A percentile compares a stretch with the other conserved stretches of the same genome.
phyloP scores from a whole-genome alignment of 2,113 vertebrate species.

The Sander lucioperca region DNA sequence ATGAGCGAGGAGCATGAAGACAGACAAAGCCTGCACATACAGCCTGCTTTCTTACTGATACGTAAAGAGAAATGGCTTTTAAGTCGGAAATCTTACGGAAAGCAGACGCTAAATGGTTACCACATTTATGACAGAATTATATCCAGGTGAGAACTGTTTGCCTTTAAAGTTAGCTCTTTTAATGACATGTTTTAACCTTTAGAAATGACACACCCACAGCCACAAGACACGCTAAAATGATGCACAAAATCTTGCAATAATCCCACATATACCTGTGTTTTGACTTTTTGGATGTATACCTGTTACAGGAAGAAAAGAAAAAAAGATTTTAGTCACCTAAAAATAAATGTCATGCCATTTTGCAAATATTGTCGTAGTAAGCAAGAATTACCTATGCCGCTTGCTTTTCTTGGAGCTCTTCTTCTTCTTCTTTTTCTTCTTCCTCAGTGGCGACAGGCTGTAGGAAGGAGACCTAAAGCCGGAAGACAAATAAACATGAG shows the following conservation, averaged over 20 bases:
- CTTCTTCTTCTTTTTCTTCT: constrained; percentile 98
- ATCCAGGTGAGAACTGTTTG: neutral
- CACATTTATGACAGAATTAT: neutral
- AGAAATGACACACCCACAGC: neutral
- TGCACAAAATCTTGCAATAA: neutral
- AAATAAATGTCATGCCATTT: neutral
- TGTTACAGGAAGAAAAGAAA: constrained; percentile 64
- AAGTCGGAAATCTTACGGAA: constrained; percentile 19
- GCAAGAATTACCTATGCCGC: constrained; percentile 87
- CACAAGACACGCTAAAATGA: neutral
- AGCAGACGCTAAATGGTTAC: constrained; percentile 14
- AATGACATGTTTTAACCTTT: neutral
- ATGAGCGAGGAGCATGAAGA: constrained; percentile 44
- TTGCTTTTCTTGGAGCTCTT: constrained; percentile 96
- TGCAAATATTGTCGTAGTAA: neutral
- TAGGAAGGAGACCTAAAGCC: constrained; percentile 89
- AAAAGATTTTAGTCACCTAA: neutral
- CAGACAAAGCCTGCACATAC: constrained; percentile 22
- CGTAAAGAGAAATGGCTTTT: constrained; percentile 20
- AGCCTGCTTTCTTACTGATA: constrained; percentile 13
- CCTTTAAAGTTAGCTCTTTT: neutral
- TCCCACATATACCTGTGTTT: constrained; percentile 89
- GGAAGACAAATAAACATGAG: constrained; percentile 13
- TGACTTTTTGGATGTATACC: constrained; percentile 93
- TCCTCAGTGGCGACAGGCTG: constrained; percentile 92